Base-by-base conservation (phyloP, 2,888 invertebrate species). In the Perizoma flavofasciatum region DNA sequence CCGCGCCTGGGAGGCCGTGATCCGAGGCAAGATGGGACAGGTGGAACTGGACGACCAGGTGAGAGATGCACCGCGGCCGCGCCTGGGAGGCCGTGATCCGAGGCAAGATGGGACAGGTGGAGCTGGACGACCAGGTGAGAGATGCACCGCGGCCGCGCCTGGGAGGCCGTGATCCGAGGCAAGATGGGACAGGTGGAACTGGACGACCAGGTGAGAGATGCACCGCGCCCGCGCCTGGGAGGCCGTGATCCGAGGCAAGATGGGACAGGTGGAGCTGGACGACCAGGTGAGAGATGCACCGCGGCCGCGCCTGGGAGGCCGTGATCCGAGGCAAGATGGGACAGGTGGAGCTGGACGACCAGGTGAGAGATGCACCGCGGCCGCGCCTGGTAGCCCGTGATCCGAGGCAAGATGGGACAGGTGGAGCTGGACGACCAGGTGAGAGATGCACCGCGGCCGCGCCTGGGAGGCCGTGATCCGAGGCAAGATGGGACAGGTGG, bases 121-220 rank as follows among this genome's bases (percentile, higher is more conserved):
- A 99, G 81, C 85, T 99, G 50, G 95, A 95, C 44, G 99, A 99
- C 87, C 99, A 99, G 93, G 94, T 94, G 7, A 39, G 22, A 1
- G 22, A 22, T n/a, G 70, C 97, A 99, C 86, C 93, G 99, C 48
- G 99, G 99, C 9, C 92, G 97, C 6, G 93, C 95, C 32, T 99
- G 99, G 92, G 99, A 99, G 88, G 95, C 96, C 56, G 96, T 98
- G 78, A 95, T 99, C 65, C 94, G 96, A 75, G 95, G 96, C 55
- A 95, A 96, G 82, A 96, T 99, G 96, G 99, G 99, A 0, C 97
- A 96, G 35, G 97, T 98, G 4, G 99, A 99, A 81, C 85, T 99
- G 50, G 95, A 95, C 44, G 99, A 99, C 87, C 99, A 99, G 93
- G 94, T 94, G 7, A 39, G 22, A 1, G 22, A 22, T n/a, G 70